Conservation (phyloP, 2,113 vertebrate genomes). For the Hucho hucho region DNA sequence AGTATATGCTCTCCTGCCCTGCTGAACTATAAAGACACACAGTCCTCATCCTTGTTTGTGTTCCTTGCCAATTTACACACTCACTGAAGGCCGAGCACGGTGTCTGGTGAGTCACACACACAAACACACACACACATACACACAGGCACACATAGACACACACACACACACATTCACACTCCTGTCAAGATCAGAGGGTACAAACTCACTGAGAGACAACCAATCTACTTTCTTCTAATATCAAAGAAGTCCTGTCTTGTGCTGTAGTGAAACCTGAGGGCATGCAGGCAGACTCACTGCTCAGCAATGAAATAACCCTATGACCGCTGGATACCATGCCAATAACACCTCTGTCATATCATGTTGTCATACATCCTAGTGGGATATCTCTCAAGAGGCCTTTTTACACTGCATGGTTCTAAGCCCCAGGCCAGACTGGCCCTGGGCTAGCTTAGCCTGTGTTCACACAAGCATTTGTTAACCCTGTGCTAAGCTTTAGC, state of each 20-base stretch:
- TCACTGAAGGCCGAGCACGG: not conserved
- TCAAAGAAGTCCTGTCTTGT: slow-evolving; percentile 10
- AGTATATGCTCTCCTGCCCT: slow-evolving; percentile 19
- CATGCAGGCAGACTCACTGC: slow-evolving; percentile 3
- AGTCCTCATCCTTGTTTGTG: slow-evolving; percentile 14
- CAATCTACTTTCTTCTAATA: slow-evolving; percentile 4
- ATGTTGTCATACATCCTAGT: not conserved
- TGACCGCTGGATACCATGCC: slow-evolving; percentile 15
- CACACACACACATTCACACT: not conserved
- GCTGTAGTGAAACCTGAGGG: slow-evolving; percentile 13
- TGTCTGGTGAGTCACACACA: not conserved
- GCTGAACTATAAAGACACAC: slow-evolving; percentile 25
- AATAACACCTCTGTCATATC: not conserved
- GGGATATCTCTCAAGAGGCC: too few relatives aligned
- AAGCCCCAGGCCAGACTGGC: too few relatives aligned
- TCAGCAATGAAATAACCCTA: slow-evolving; percentile 29
- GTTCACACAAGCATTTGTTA: too few relatives aligned
- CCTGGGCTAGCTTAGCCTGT: too few relatives aligned
- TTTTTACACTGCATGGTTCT: too few relatives aligned
- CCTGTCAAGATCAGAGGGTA: slow-evolving; percentile 21
- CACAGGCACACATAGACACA: not conserved
- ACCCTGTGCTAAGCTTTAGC: too few relatives aligned
- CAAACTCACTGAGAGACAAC: slow-evolving; percentile 16
- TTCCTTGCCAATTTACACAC: slow-evolving; percentile 21
- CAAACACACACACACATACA: not conserved